A percentile compares a stretch with the other conserved stretches of the same genome.
Evolutionary conservation across 2,113 vertebrate species (phyloP).

Genomic region (Nyctibius bracteatus): DNA sequence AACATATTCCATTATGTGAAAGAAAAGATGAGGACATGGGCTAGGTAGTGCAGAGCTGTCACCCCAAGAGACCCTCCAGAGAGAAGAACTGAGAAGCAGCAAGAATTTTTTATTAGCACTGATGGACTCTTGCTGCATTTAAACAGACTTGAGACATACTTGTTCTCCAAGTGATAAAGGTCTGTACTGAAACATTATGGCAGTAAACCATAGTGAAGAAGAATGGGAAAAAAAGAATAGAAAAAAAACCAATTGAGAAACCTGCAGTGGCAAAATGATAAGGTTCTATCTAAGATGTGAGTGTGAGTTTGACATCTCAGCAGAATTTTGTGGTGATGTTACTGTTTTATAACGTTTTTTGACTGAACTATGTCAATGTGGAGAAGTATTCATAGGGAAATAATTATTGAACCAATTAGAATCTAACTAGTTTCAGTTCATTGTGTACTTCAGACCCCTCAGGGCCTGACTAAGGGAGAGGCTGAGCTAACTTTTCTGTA

Average conservation of each 20-base stretch:
- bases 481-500: not conserved
- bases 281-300: not conserved
- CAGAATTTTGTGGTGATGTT: not conserved
- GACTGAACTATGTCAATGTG: not conserved
- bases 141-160: not conserved
- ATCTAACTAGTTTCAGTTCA: not conserved
- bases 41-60: not conserved
- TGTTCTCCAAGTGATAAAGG: not conserved
- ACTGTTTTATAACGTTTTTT: not conserved
- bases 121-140: not conserved
- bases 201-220: not conserved
- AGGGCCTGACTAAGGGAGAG: not conserved
- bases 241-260: not conserved
- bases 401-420: not conserved
- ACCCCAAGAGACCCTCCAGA: not conserved
- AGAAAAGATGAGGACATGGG: not conserved
- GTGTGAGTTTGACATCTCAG: not conserved
- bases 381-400: not conserved
- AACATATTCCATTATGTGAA: not conserved
- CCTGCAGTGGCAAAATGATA: not conserved
- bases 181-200: not conserved
- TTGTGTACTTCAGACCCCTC: not conserved
- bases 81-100: not conserved
- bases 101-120: not conserved
- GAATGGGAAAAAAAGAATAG: not conserved